A percentile compares a stretch with the other conserved stretches of the same genome.
These are phyloP conservation scores for Delphinus delphis DNA, from an alignment of 2,113 vertebrate species.

Conservation along the genomic window DNA sequence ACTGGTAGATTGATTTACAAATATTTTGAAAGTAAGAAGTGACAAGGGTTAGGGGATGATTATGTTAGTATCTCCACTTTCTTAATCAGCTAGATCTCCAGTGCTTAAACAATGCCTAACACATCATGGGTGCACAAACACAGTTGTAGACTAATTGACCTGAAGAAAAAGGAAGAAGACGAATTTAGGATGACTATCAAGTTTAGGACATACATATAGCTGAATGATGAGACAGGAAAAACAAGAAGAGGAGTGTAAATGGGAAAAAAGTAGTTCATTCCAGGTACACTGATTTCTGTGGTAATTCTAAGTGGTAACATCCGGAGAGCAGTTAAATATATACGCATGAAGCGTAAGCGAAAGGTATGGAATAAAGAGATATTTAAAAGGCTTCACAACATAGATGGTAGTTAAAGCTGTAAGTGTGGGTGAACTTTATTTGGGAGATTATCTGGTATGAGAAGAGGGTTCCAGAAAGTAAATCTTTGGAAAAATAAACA, in stretches of 20 bases:
- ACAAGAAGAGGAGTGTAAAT: not conserved
- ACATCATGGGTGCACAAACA: not conserved
- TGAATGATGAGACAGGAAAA: not conserved
- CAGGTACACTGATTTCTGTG: not conserved
- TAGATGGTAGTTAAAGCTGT: not conserved
- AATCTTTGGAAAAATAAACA: conserved; percentile 32
- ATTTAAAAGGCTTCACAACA: not conserved
- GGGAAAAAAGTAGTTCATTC: not conserved
- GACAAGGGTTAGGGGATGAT: not conserved
- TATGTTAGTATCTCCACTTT: not conserved
- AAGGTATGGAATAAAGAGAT: not conserved
- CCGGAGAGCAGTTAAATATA: not conserved
- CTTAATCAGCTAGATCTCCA: not conserved
- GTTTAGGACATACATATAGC: not conserved
- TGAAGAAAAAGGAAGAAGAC: not conserved
- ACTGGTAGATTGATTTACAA: not conserved
- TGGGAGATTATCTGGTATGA: not conserved
- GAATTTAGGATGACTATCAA: not conserved
- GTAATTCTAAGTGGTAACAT: not conserved
- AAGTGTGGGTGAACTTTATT: not conserved
- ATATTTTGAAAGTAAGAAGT: not conserved
- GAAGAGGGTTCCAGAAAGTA: not conserved
- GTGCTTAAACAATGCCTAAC: not conserved
- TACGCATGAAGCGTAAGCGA: not conserved
- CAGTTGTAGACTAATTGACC: not conserved